phyloP scores from a whole-genome alignment of 1,140 invertebrate genomes.

The Phymastichus coffea region DNA sequence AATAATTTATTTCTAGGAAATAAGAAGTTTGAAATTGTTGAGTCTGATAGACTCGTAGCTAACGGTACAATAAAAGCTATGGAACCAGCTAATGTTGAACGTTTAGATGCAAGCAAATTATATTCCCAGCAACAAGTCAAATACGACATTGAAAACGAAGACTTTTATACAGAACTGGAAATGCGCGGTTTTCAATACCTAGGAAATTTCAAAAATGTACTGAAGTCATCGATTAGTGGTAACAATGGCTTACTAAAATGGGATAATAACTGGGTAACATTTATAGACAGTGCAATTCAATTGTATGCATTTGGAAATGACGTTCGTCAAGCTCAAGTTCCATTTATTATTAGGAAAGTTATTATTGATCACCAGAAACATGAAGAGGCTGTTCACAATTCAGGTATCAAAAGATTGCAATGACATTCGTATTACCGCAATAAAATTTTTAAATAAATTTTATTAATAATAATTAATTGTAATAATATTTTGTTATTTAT shows the following conservation, averaged over 20 bases:
- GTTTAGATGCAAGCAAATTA: too few relatives aligned
- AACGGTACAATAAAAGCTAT: too few relatives aligned
- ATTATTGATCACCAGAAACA: constrained; percentile 72
- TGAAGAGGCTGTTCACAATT: constrained; percentile 40
- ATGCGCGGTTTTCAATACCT: constrained; percentile 88
- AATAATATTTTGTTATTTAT: neutral
- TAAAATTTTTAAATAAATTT: too few relatives aligned
- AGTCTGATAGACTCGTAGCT: too few relatives aligned
- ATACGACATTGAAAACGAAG: constrained; percentile 60
- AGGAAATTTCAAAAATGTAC: constrained; percentile 68
- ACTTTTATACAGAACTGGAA: constrained; percentile 87
- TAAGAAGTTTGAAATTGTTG: too few relatives aligned
- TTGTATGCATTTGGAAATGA: constrained; percentile 74
- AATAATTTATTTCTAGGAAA: too few relatives aligned
- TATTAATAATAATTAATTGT: too few relatives aligned
- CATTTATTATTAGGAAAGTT: constrained; percentile 75
- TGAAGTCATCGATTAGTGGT: constrained; percentile 55
- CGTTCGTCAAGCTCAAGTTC: constrained; percentile 71
- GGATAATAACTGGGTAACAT: constrained; percentile 83
- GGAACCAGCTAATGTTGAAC: too few relatives aligned
- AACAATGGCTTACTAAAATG: constrained; percentile 58
- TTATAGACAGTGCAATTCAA: constrained; percentile 87
- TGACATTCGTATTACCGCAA: too few relatives aligned
- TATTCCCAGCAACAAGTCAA: too few relatives aligned
- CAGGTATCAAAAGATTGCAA: too few relatives aligned